A percentile compares a stretch with the other conserved stretches of the same genome.
Conservation (phyloP, 2,797 vertebrate genomes). For the Spinus olivaceus region DNA sequence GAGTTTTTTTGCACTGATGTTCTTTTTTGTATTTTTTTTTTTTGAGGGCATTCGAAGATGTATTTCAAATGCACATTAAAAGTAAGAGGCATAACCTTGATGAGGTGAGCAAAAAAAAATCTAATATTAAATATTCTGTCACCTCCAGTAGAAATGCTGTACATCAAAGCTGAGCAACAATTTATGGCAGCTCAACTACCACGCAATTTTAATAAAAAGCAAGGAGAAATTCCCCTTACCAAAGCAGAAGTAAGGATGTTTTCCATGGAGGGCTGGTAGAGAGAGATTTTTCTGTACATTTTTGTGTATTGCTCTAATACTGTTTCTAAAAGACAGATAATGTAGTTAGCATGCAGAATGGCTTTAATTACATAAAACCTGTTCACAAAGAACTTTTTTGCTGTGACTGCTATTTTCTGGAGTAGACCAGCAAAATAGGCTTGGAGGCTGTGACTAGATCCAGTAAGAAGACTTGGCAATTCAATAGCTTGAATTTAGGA, state of each 20-base stretch:
- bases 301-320: background rate
- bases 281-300: background rate
- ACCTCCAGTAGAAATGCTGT: background rate
- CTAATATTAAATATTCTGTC: conserved; percentile 39
- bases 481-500: background rate
- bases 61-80: conserved; percentile 60
- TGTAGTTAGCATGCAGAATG: background rate
- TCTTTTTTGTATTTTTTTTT: background rate
- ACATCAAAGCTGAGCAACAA: background rate
- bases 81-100: conserved; percentile 44
- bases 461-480: background rate
- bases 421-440: background rate
- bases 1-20: background rate
- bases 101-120: conserved; percentile 36
- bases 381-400: background rate
- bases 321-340: conserved; percentile 5
- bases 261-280: background rate
- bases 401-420: background rate
- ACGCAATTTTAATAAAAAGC: background rate
- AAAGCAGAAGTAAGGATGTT: background rate
- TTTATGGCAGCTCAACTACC: background rate
- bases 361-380: conserved; percentile 19
- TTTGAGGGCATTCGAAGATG: conserved; percentile 45
- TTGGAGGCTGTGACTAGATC: background rate
- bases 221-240: background rate